A percentile compares a stretch with the other conserved stretches of the same genome.
These are phyloP conservation scores for Girardinichthys multiradiatus DNA, from an alignment of 2,113 vertebrate species.

Conservation along the genomic window DNA sequence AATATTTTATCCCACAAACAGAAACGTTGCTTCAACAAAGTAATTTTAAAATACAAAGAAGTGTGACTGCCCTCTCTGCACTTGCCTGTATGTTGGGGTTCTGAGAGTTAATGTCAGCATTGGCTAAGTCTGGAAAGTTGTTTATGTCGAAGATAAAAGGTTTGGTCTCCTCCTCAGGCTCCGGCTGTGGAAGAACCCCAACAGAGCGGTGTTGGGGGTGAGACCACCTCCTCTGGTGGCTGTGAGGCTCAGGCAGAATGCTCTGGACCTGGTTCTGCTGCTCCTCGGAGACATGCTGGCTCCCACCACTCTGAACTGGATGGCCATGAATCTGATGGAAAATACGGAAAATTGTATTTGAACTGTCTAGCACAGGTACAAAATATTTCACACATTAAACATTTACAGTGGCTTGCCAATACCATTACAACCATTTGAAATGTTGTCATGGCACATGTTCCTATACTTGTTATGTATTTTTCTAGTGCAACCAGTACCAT, in stretches of 20 bases:
- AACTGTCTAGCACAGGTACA: no score
- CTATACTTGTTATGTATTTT: no score
- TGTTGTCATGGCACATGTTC: no score
- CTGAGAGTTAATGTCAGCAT: constrained; percentile 84
- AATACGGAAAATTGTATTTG: constrained; percentile 18
- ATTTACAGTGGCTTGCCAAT: no score
- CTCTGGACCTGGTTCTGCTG: constrained; percentile 77
- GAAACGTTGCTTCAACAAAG: no score
- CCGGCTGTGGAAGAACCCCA: constrained; percentile 50
- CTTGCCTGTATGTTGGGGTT: constrained; percentile 94
- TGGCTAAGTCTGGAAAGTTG: constrained; percentile 86
- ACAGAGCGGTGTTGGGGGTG: constrained; percentile 68
- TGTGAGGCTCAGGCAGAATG: constrained; percentile 62
- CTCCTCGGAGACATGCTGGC: constrained; percentile 59
- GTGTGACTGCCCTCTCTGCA: neutral
- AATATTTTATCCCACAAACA: no score
- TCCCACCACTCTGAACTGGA: constrained; percentile 27
- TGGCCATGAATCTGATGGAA: constrained; percentile 75
- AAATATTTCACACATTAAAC: no score
- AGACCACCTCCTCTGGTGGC: constrained; percentile 73
- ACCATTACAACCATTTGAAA: no score
- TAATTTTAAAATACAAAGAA: neutral
- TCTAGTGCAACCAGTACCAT: no score
- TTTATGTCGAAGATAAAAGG: constrained; percentile 88
- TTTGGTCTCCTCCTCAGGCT: constrained; percentile 75